Evolutionary conservation across 2,797 vertebrate genomes (phyloP), one percentile per base, ranked within the genome.

Genomic region (Hybognathus amarus): DNA sequence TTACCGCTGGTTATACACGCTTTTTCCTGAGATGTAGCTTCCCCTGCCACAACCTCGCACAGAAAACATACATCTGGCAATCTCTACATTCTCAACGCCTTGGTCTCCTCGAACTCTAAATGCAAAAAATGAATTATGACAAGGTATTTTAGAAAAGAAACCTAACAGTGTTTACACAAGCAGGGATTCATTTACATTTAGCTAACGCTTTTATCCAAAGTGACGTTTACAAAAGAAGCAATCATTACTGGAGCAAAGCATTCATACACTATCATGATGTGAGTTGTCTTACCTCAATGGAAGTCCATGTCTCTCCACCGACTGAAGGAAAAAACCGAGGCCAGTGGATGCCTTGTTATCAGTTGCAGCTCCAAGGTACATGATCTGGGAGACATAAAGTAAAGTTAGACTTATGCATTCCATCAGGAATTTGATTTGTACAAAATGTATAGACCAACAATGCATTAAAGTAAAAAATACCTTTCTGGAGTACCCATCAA

Each of bases 21-120:
- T 33, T 33, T 33, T 33, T 33, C 33, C 36, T 38, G 36, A 38
- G 36, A 38, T 7, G 6, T 38, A 38, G 36, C 36, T 38, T 38
- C 36, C 36, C 36, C 36, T 38, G 36, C 36, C 36, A 38, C 36
- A 38, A 38, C 36, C 36, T 38, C 36, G 6, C 36, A 38, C 36
- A 38, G 36, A 38, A 38, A 38, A 38, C 36, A 38, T 38, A 38
- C 36, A 38, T 38, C 36, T 38, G 36, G 36, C 36, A 38, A 38
- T 38, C 36, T 36, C 36, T 40, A 40, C 38, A 40, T 40, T 40
- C 2, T 10, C 38, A 38, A 0, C 91, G 94, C 91, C 93, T 94
- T 94, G 94, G 94, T 87, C 95, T 94, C 86, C 36, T 36, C 80
- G 95, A 6, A 12, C 70, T 52, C 50, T 80, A 71, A 30, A 79